phyloP scores from a whole-genome alignment of 2,113 vertebrate genomes.

The Sebastes schlegelii region DNA sequence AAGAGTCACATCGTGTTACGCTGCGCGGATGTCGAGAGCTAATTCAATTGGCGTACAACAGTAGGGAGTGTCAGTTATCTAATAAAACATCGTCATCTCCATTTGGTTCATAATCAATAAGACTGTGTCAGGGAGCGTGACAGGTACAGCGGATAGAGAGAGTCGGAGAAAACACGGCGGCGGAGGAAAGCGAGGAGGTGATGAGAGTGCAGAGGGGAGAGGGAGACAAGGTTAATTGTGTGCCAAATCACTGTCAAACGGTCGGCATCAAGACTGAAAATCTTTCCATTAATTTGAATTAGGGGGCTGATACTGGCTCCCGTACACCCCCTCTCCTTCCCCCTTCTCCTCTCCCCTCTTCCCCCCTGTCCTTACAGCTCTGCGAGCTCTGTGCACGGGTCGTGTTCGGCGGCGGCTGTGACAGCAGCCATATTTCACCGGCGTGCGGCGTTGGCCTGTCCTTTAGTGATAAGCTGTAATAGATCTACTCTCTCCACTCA shows the following conservation, averaged over 20 bases:
- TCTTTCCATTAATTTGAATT: conserved; percentile 80
- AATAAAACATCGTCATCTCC: conserved; percentile 59
- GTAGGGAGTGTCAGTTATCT: conserved; percentile 53
- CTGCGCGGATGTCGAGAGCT: conserved; percentile 22
- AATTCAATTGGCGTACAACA: conserved; percentile 64
- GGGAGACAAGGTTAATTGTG: conserved; percentile 77
- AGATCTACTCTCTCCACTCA: conserved; percentile 87
- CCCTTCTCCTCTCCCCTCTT: conserved; percentile 26
- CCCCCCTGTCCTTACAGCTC: conserved; percentile 48
- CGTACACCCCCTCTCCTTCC: conserved; percentile 19
- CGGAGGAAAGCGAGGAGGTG: conserved; percentile 35
- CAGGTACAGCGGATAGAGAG: conserved; percentile 30
- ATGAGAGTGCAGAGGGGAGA: conserved; percentile 39
- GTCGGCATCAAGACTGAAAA: conserved; percentile 79
- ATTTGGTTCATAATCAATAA: conserved; percentile 65
- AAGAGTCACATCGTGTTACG: conserved; percentile 31
- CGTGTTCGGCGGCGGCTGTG: conserved; percentile 73
- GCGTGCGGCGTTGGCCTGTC: conserved; percentile 84
- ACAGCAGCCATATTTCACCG: conserved; percentile 95
- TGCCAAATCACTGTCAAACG: conserved; percentile 60
- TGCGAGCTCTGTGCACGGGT: conserved; percentile 53
- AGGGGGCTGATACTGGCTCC: conserved; percentile 62
- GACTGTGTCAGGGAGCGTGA: conserved; percentile 44
- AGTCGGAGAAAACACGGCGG: conserved; percentile 26
- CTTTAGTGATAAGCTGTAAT: conserved; percentile 95